Evolutionary conservation across 2,113 vertebrate species (phyloP), one percentile per base, ranked within the genome.

Genomic region (Bujurquina vittata): DNA sequence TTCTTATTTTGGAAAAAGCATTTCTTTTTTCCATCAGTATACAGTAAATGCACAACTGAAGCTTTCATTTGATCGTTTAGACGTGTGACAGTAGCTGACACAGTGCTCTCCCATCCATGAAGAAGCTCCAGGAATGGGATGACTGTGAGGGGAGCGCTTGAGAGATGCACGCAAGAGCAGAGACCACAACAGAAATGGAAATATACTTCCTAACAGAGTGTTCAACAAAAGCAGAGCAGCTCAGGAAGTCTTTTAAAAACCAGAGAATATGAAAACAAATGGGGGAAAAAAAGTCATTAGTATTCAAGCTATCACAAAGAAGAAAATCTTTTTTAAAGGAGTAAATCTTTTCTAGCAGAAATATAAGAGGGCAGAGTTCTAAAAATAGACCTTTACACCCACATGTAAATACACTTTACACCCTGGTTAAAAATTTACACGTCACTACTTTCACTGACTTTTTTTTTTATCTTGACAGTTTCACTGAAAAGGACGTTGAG

Each of bases 21-120:
- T 54, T 72, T 72, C 26, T 72, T 79, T 84, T 43, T 35, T 3
- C 62, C 62, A 65, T 88, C 73, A 72, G 75, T 26, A 11, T 82
- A 88, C 81, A 77, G 89, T 90, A 90, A 88, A 85, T 80, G 73
- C 79, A 84, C 37, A 85, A 76, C 79, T 80, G 85, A 86, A 81
- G 83, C 75, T 60, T 84, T 83, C 81, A 85, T 81, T 76, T 85
- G 77, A 79, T 84, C 31, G 61, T 81, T 77, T 37, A 84, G 85
- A 88, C 15, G 10, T 84, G 75, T 91, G 91, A 86, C 91, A 92
- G 92, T 78, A 75, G 85, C 89, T 88, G 89, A 86, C 89, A 89
- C 85, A 22, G 54, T 62, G 87, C 84, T 84, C 91, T 35, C 88
- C 85, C 85, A 90, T 85, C 81, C 87, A 84, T 87, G 49, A 90